Percentiles rank a stretch among this genome's conserved stretches.
Conservation (phyloP, 2,888 invertebrate species). For the Xylocampa areola region DNA sequence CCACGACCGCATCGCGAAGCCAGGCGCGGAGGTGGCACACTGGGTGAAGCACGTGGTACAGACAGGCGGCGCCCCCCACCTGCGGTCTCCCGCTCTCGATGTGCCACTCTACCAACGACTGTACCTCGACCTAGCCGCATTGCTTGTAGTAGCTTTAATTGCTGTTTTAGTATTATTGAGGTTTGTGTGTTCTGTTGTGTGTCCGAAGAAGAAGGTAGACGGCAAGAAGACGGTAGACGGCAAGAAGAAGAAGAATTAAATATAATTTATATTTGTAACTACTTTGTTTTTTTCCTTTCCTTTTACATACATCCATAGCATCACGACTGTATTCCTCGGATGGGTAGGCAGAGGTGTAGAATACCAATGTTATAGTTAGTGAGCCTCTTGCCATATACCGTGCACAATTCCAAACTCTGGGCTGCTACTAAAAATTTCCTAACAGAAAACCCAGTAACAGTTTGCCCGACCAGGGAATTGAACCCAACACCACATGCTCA, state of each 20-base stretch:
- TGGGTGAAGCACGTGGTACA: constrained; percentile 91
- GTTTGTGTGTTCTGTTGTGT: constrained; percentile 9
- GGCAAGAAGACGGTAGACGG: constrained; percentile 7
- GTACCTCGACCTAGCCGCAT: constrained; percentile 53
- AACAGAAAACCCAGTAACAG: too few species aligned
- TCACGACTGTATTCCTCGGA: too few species aligned
- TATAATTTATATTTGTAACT: neutral
- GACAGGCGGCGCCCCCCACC: constrained; percentile 86
- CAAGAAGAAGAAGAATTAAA: constrained; percentile 13
- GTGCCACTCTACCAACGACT: constrained; percentile 67
- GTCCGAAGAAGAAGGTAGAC: constrained; percentile 15
- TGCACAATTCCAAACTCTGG: too few species aligned
- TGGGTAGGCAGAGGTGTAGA: too few species aligned
- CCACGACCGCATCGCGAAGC: constrained; percentile 82
- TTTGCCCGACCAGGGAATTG: too few species aligned
- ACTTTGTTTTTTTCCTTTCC: neutral
- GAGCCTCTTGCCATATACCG: too few species aligned
- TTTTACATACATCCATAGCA: too few species aligned
- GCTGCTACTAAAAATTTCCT: too few species aligned
- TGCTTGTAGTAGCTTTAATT: constrained; percentile 10
- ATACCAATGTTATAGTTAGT: too few species aligned
- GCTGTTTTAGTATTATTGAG: constrained; percentile 17
- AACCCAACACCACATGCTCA: too few species aligned
- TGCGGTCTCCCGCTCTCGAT: constrained; percentile 60
- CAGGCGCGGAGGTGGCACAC: constrained; percentile 89